Evolutionary conservation across 2,888 invertebrate species (phyloP).

Genomic region (Macaria liturata): DNA sequence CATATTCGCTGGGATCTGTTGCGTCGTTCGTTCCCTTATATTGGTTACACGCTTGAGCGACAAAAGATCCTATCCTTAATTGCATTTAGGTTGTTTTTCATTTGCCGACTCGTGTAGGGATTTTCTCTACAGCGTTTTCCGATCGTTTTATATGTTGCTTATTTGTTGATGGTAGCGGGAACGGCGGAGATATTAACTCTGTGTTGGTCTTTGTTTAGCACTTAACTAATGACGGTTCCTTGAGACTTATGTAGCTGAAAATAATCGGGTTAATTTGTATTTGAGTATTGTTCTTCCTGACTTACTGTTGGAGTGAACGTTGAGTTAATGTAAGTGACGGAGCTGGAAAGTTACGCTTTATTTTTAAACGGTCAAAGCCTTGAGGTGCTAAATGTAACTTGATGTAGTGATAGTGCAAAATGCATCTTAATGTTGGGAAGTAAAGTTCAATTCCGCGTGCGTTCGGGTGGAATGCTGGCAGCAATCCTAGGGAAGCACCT

Average conservation of each 20-base stretch:
- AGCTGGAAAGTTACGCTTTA: conserved; percentile 35
- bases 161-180: conserved; percentile 62
- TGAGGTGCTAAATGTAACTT: conserved; percentile 48
- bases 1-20: conserved; percentile 81
- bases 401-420: conserved; percentile 37
- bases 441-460: conserved; percentile 43
- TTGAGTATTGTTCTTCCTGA: conserved; percentile 30
- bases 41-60: conserved; percentile 65
- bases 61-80: conserved; percentile 62
- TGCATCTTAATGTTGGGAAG: conserved; percentile 27
- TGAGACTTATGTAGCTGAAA: conserved; percentile 39
- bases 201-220: conserved; percentile 52
- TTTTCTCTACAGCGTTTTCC: conserved; percentile 60
- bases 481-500: conserved; percentile 53
- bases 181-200: conserved; percentile 59
- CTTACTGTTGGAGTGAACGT: conserved; percentile 20
- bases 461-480: conserved; percentile 48
- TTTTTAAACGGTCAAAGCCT: conserved; percentile 46
- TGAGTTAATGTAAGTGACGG: conserved; percentile 18
- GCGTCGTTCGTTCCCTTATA: conserved; percentile 71
- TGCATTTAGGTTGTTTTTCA: conserved; percentile 63
- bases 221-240: conserved; percentile 52
- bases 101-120: conserved; percentile 48
- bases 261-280: conserved; percentile 35
- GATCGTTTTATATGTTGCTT: conserved; percentile 66